Base-by-base conservation (phyloP, 2,797 vertebrate genomes). In the Bufotes viridis region DNA sequence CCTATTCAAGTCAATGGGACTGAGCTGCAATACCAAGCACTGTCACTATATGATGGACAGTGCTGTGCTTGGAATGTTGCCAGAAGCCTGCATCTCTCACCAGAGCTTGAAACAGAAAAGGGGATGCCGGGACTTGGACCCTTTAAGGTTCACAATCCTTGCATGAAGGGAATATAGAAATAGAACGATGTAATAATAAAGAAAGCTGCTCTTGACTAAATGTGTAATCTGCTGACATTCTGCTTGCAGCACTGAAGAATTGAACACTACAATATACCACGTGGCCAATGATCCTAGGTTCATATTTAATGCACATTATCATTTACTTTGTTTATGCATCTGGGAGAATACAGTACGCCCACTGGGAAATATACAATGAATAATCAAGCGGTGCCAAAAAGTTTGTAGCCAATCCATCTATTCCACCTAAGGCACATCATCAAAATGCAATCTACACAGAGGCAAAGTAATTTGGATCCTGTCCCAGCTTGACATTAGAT, bases 391-490 rank as follows among this genome's bases (percentile, higher is more conserved):
- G 7, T 58, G 74, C 53, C 75, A 78, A 88, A 88, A 87, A 84
- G 74, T 88, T 84, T 84, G 81, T 69, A 78, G 61, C 12, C 81
- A 67, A 84, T 88, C 63, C 74, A 84, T 84, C 78, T 22, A 57
- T 82, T 78, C 26, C 72, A 87, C 87, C 87, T 84, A 79, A 70
- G 81, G 87, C 87, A 84, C 22, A 79, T 78, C 74, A 84, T 84
- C 61, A 88, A 88, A 84, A 82, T 83, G 49, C 74, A 83, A 84
- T 88, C 61, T 84, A 67, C 76, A 67, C 49, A 83, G 74, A 78
- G 70, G 72, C 58, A 83, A 87, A 76, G 81, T 88, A 3, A 88
- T 88, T 88, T 88, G 87, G 81, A 57, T 84, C n/a, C 63, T 67
- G 58, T 84, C 81, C 87, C 81, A 88, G 87, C 22, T 26, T 49